Evolutionary conservation across 2,888 invertebrate genomes (phyloP).

Genomic region (Phengaris alcon): DNA sequence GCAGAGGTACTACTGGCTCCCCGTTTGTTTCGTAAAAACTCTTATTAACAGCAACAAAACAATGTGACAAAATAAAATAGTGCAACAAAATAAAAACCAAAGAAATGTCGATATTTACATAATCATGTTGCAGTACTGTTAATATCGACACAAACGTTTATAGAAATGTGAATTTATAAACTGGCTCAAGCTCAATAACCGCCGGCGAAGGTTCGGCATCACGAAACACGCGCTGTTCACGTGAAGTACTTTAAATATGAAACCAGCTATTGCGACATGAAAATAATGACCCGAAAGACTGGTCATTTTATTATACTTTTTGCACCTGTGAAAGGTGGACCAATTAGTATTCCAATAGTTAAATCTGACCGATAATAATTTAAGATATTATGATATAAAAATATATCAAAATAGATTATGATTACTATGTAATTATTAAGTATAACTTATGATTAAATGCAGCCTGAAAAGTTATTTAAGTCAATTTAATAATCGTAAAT

Average conservation of each 20-base stretch:
- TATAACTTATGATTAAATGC: no score
- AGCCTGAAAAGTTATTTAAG: no score
- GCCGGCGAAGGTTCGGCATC: background rate
- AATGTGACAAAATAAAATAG: background rate
- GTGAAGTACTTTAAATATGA: background rate
- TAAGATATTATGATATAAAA: no score
- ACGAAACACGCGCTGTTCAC: background rate
- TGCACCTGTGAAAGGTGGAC: background rate
- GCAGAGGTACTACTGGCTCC: no score
- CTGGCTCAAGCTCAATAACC: slow-evolving; percentile 2
- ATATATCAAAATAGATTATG: no score
- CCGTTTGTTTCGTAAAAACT: no score
- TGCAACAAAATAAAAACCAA: background rate
- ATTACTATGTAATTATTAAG: no score
- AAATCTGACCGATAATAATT: no score
- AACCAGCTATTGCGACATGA: slow-evolving; percentile 10
- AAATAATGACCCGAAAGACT: background rate
- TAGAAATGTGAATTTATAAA: slow-evolving; percentile 13
- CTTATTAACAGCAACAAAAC: no score
- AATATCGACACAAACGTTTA: background rate
- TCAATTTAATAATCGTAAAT: no score
- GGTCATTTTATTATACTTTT: background rate
- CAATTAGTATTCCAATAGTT: no score
- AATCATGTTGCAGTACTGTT: background rate
- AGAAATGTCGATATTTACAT: background rate